Evolutionary conservation across 2,113 vertebrate species (phyloP), one percentile per base, ranked within the genome.

Genomic region (Phyllostomus hastatus): DNA sequence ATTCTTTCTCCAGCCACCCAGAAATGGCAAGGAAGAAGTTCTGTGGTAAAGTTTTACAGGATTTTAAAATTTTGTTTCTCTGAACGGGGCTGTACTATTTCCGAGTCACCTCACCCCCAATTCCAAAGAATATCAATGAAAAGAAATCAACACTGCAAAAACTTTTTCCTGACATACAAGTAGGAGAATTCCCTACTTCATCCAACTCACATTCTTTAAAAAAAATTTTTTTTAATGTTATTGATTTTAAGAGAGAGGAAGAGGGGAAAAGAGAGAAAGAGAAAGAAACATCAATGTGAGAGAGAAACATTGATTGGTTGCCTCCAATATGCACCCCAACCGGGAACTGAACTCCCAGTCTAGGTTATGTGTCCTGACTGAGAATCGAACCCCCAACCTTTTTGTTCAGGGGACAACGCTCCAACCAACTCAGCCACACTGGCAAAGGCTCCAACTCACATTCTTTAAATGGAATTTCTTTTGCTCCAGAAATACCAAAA

Each of bases 1-100:
- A 96, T 97, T 97, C 90, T 97, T 98, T 84, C 78, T 95, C 91
- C 50, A 95, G 72, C 54, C 78, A 91, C 81, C 79, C 76, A 66
- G 90, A 82, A 91, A 46, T 70, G 84, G 82, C 82, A 81, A 86
- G 31, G n/a, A 85, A 82, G 31, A 90, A 81, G 52, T 70, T 83
- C 50, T 83, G 14, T 52, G 84, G 33, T n/a, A 59, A 87, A 81
- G 20, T 14, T 50, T 35, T 59, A 24, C 0, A 90, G 31, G 28
- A 93, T 87, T 93, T 86, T 41, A 86, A 91, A 96, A 81, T 35
- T 79, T 79, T 38, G 57, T 75, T 94, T 93, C n/a, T 84, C 90
- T 48, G 35, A 93, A 94, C 9, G 93, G 0, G 12, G 20, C 16
- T 46, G 33, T 66, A 31, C 52, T 95, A 52, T 95, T 96, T 92